A percentile compares a stretch with the other conserved stretches of the same genome.
Conservation (phyloP, 2,888 invertebrate genomes). For the Mechanitis messenoides region DNA sequence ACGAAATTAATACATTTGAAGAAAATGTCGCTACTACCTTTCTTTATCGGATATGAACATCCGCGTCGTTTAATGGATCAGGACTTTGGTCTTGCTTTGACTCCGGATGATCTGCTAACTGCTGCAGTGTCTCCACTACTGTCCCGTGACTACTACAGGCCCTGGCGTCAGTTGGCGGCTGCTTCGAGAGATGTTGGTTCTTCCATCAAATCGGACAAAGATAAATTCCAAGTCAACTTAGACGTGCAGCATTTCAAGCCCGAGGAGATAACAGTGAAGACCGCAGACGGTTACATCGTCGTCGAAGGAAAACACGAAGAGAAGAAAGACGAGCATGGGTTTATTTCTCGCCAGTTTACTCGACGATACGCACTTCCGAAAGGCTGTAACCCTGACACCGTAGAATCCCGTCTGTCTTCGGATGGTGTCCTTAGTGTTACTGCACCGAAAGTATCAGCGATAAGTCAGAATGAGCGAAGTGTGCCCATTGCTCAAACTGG, state of each 20-base stretch:
- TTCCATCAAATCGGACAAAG: slow-evolving; percentile 71
- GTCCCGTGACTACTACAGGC: slow-evolving; percentile 47
- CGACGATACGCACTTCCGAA: slow-evolving; percentile 83
- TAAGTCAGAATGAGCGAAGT: slow-evolving; percentile 38
- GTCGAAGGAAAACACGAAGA: slow-evolving; percentile 87
- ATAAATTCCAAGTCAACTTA: slow-evolving; percentile 80
- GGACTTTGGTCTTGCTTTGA: slow-evolving; percentile 57
- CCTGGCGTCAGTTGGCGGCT: slow-evolving; percentile 56
- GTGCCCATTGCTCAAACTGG: slow-evolving; percentile 51
- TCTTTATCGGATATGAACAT: slow-evolving; percentile 39
- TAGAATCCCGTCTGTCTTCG: slow-evolving; percentile 82
- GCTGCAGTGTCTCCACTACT: slow-evolving; percentile 41
- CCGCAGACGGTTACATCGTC: slow-evolving; percentile 79
- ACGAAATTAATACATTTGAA: neutral
- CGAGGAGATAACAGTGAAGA: slow-evolving; percentile 84
- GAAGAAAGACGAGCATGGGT: slow-evolving; percentile 82
- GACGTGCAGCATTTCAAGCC: slow-evolving; percentile 86
- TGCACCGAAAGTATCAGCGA: slow-evolving; percentile 69
- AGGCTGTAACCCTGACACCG: slow-evolving; percentile 79
- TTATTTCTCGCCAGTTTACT: slow-evolving; percentile 82
- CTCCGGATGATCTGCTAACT: slow-evolving; percentile 54
- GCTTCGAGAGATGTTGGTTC: slow-evolving; percentile 65
- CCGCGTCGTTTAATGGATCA: slow-evolving; percentile 50
- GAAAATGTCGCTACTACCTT: slow-evolving; percentile 51
- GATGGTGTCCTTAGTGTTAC: slow-evolving; percentile 83